These are phyloP conservation scores for Aeoliscus strigatus DNA, from an alignment of 2,797 vertebrate genomes.

Conservation along the genomic window DNA sequence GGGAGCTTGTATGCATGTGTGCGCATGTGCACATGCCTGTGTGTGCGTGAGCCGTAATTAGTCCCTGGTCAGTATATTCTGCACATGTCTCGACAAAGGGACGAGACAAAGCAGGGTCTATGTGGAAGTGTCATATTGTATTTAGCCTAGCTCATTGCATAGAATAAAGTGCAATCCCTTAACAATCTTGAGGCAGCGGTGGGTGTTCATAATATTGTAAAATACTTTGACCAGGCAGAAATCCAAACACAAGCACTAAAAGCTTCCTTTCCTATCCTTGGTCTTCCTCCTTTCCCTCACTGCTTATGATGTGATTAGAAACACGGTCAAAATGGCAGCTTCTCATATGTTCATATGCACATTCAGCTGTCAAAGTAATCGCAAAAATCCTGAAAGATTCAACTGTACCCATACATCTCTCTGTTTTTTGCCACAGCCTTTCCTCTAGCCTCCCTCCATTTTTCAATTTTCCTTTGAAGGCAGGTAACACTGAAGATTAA, in stretches of 20 bases:
- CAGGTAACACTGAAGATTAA: slow-evolving; percentile 59
- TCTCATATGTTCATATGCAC: too few species aligned
- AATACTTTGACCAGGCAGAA: slow-evolving; percentile 62
- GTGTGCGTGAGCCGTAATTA: slow-evolving; percentile 43
- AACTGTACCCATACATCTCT: neutral
- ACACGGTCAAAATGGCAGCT: slow-evolving; percentile 7
- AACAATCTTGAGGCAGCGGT: slow-evolving; percentile 22
- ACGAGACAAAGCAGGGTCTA: slow-evolving; percentile 31
- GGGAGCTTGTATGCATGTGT: slow-evolving; percentile 9
- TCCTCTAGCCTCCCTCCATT: slow-evolving; percentile 18
- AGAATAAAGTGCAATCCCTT: slow-evolving; percentile 30
- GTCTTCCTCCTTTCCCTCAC: slow-evolving; percentile 31
- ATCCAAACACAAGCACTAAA: slow-evolving; percentile 56
- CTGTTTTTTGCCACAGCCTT: neutral
- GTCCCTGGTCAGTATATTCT: slow-evolving; percentile 42
- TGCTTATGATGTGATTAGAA: slow-evolving; percentile 39
- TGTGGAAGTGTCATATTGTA: slow-evolving; percentile 27
- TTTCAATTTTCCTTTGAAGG: slow-evolving; percentile 51
- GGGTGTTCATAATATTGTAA: slow-evolving; percentile 62
- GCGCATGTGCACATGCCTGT: neutral
- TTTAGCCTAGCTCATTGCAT: slow-evolving; percentile 28
- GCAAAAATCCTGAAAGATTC: too few species aligned
- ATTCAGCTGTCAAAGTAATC: too few species aligned
- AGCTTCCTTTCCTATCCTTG: slow-evolving; percentile 54
- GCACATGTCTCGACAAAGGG: slow-evolving; percentile 43